Percentiles rank a stretch among this genome's conserved stretches.
These are phyloP conservation scores for Danaus chrysippus DNA, from an alignment of 2,888 invertebrate genomes.

Conservation along the genomic window DNA sequence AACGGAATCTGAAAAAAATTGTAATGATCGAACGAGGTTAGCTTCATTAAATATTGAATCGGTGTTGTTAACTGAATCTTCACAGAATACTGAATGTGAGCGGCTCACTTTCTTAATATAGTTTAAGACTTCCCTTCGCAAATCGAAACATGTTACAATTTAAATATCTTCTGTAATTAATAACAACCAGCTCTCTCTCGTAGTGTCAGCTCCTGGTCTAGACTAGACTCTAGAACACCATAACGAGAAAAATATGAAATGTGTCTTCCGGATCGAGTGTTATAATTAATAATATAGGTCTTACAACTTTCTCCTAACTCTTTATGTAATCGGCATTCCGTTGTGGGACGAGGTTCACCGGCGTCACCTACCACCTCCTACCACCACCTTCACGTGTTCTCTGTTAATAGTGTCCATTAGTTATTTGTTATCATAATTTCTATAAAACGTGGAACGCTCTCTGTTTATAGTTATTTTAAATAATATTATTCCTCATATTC, in stretches of 20 bases:
- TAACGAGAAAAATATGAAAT: slow-evolving; percentile 19
- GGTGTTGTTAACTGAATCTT: too few species aligned
- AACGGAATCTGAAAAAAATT: too few species aligned
- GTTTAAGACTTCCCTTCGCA: neutral
- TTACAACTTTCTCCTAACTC: slow-evolving; percentile 38
- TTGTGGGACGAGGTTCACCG: slow-evolving; percentile 28
- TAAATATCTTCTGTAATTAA: neutral
- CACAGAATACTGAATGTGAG: too few species aligned
- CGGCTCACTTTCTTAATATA: too few species aligned
- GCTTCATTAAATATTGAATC: too few species aligned
- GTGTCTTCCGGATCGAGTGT: slow-evolving; percentile 21
- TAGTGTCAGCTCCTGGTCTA: neutral
- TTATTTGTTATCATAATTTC: too few species aligned
- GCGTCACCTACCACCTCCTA: slow-evolving; percentile 6
- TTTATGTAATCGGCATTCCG: slow-evolving; percentile 43
- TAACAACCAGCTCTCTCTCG: neutral
- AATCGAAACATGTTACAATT: neutral
- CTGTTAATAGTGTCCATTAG: too few species aligned
- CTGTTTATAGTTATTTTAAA: too few species aligned
- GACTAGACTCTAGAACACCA: slow-evolving; percentile 11
- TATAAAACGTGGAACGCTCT: too few species aligned
- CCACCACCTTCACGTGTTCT: too few species aligned
- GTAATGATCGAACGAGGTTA: too few species aligned
- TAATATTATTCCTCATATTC: too few species aligned
- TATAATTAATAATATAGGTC: slow-evolving; percentile 35